Evolutionary conservation across 2,797 vertebrate species (phyloP).

Genomic region (Tokudaia muenninki): DNA sequence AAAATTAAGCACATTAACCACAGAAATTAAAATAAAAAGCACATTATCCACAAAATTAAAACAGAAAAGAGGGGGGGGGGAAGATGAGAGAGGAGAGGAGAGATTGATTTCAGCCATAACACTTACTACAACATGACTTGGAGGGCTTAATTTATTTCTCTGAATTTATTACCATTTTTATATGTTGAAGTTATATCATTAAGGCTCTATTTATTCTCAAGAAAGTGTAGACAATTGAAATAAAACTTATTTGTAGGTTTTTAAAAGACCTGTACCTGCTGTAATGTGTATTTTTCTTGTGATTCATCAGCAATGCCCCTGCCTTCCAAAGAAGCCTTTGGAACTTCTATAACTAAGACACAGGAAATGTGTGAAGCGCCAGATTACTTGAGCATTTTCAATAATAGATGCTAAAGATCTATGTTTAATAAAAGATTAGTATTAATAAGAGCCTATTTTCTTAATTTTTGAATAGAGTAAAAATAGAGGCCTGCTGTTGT

Average conservation of each 20-base stretch:
- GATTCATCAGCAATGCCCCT: neutral
- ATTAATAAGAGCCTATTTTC: neutral
- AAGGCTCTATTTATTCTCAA: neutral
- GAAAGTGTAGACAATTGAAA: neutral
- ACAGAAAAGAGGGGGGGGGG: neutral
- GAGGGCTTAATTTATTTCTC: neutral
- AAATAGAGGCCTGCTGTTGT: neutral
- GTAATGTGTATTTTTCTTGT: constrained; percentile 21
- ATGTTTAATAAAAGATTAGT: neutral
- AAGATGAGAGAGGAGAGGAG: too few relatives aligned
- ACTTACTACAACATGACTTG: neutral
- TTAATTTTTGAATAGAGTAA: neutral
- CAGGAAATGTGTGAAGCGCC: neutral
- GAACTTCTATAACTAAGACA: neutral
- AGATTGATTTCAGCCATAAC: neutral
- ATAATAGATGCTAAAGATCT: neutral
- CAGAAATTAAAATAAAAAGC: neutral
- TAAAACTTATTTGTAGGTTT: constrained; percentile 20
- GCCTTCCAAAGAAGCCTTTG: constrained; percentile 20
- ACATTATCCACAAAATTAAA: constrained; percentile 9
- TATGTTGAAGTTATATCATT: neutral
- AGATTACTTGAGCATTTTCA: neutral
- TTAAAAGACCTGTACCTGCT: neutral
- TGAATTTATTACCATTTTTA: neutral
- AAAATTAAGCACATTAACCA: neutral